Percentiles rank a stretch among this genome's conserved stretches.
phyloP scores from a whole-genome alignment of 2,797 vertebrate species.

The Hippocampus kuda region DNA sequence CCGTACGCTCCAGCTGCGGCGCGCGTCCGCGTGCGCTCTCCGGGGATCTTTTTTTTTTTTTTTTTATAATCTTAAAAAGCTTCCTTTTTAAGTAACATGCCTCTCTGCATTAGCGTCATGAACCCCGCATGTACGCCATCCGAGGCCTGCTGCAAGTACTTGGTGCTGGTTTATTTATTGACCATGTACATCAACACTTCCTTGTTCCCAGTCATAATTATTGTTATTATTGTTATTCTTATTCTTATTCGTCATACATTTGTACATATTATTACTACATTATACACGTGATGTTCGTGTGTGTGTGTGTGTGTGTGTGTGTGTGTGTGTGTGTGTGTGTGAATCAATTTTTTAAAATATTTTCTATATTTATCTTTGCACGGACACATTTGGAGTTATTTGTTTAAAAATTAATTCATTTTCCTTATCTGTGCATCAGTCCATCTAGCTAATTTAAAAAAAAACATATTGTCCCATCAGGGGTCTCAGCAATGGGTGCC shows the following conservation, averaged over 20 bases:
- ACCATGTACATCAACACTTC: not conserved
- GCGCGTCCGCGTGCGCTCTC: constrained; percentile 41
- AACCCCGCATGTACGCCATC: not conserved
- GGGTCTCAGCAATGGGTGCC: too few species aligned
- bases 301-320: too few species aligned
- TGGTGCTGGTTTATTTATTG: not conserved
- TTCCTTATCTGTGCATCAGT: not conserved
- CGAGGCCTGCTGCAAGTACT: too few species aligned
- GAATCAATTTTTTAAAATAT: too few species aligned
- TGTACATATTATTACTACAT: not conserved
- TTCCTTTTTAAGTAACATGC: constrained; percentile 62
- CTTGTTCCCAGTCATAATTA: not conserved
- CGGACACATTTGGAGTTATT: not conserved
- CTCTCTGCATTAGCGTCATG: constrained; percentile 60
- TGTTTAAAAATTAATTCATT: not conserved
- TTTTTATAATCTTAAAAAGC: constrained; percentile 61
- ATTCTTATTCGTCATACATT: not conserved
- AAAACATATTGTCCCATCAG: too few species aligned
- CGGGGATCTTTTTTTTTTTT: constrained; percentile 58
- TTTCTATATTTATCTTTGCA: not conserved
- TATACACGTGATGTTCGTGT: too few species aligned
- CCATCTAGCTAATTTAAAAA: not conserved
- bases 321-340: too few species aligned
- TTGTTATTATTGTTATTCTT: not conserved
- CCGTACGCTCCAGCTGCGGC: constrained; percentile 20